Conservation (phyloP, 2,797 vertebrate genomes). For the Rhinichthys osculus region DNA sequence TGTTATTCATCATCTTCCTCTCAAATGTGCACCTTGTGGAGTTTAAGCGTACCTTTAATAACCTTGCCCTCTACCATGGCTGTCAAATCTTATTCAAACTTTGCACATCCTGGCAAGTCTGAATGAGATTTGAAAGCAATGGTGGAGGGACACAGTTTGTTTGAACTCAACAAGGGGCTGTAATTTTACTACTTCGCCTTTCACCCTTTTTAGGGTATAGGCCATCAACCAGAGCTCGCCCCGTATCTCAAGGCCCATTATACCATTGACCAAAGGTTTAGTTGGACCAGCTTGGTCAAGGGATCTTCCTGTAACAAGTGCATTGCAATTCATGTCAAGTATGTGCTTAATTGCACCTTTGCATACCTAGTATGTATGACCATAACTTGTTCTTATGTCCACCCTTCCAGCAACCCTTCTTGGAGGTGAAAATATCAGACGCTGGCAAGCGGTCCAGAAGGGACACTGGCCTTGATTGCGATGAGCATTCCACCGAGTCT, state of each 20-base stretch:
- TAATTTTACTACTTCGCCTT: neutral
- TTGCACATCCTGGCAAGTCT: neutral
- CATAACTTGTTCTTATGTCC: neutral
- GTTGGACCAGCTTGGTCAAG: neutral
- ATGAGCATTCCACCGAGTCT: slow-evolving; percentile 85
- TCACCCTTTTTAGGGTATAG: neutral
- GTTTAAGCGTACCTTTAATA: neutral
- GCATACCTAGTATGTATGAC: neutral
- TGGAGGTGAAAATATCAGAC: slow-evolving; percentile 88
- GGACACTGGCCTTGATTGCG: slow-evolving; percentile 86
- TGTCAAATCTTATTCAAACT: neutral
- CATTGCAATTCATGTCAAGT: neutral
- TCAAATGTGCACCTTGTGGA: neutral
- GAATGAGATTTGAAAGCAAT: neutral
- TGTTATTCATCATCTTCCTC: neutral
- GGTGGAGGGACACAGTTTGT: neutral
- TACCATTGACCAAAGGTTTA: neutral
- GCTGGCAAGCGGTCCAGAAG: slow-evolving; percentile 81
- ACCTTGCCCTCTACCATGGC: neutral
- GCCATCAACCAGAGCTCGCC: neutral
- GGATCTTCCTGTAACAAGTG: neutral
- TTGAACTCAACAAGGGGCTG: neutral
- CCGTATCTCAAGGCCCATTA: neutral
- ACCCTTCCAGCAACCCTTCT: slow-evolving; percentile 82
- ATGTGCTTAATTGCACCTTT: neutral